Evolutionary conservation across 2,113 vertebrate genomes (phyloP).

Genomic region (Pelodiscus sinensis): DNA sequence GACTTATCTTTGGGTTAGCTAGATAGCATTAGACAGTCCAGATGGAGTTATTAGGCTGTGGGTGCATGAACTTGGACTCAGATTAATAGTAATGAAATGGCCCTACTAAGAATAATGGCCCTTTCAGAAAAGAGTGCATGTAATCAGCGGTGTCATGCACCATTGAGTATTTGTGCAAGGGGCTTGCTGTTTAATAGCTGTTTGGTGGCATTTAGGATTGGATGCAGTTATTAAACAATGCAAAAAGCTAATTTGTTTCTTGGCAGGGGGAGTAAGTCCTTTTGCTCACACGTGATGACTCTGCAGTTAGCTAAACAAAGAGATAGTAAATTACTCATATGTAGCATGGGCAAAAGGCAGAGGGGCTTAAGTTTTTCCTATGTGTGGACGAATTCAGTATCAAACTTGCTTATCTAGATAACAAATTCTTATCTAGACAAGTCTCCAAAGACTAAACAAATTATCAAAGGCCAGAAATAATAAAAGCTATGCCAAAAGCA

Average conservation of each 20-base stretch:
- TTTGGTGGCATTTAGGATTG: constrained; percentile 73
- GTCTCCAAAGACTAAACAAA: not conserved
- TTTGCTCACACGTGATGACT: constrained; percentile 64
- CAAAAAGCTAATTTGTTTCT: constrained; percentile 72
- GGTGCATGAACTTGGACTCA: constrained; percentile 51
- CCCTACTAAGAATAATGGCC: constrained; percentile 69
- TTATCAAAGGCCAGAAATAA: not conserved
- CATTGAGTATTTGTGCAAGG: constrained; percentile 64
- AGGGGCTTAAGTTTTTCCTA: not conserved
- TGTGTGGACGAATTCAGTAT: not conserved
- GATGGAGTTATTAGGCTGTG: constrained; percentile 51
- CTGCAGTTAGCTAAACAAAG: constrained; percentile 60
- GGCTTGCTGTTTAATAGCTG: constrained; percentile 67
- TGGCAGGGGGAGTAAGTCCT: constrained; percentile 37
- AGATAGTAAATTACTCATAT: not conserved
- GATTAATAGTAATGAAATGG: constrained; percentile 74
- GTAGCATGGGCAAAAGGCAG: constrained; percentile 9
- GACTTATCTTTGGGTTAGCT: constrained; percentile 37
- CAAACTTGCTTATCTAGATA: not conserved
- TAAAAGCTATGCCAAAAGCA: not conserved
- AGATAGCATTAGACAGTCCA: constrained; percentile 42
- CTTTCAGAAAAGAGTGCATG: constrained; percentile 62
- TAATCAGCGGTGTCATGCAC: constrained; percentile 68
- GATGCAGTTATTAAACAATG: constrained; percentile 71
- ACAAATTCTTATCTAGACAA: not conserved